phyloP scores from a whole-genome alignment of 2,113 vertebrate species.

The Rousettus leschenaultii region DNA sequence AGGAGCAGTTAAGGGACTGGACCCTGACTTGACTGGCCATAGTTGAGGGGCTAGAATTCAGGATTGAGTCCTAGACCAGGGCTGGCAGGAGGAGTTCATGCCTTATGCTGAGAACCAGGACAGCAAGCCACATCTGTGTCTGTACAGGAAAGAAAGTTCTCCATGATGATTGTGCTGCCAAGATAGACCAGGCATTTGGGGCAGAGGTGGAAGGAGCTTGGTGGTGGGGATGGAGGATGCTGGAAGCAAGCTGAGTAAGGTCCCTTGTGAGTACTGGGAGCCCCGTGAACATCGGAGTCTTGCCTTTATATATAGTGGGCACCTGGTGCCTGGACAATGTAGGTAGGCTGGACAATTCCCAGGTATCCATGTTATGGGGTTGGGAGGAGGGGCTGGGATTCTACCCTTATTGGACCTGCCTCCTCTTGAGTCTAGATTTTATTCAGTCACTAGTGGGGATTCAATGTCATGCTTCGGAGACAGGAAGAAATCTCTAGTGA shows the following conservation, averaged over 20 bases:
- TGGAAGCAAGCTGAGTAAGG: background rate
- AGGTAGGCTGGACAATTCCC: background rate
- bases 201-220: background rate
- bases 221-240: background rate
- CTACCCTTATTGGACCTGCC: background rate
- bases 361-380: rapidly evolving
- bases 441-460: background rate
- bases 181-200: background rate
- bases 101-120: background rate
- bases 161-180: too few relatives aligned
- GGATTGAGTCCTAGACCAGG: background rate
- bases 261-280: background rate
- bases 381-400: too few relatives aligned
- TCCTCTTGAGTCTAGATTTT: background rate
- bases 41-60: background rate
- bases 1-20: background rate
- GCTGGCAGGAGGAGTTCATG: background rate
- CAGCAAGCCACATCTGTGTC: rapidly evolving
- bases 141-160: background rate
- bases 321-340: background rate
- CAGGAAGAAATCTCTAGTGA: background rate
- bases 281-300: background rate
- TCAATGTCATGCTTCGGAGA: background rate
- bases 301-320: background rate
- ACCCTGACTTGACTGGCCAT: background rate